Evolutionary conservation across 1,140 invertebrate species (phyloP).

Genomic region (Arion vulgaris): DNA sequence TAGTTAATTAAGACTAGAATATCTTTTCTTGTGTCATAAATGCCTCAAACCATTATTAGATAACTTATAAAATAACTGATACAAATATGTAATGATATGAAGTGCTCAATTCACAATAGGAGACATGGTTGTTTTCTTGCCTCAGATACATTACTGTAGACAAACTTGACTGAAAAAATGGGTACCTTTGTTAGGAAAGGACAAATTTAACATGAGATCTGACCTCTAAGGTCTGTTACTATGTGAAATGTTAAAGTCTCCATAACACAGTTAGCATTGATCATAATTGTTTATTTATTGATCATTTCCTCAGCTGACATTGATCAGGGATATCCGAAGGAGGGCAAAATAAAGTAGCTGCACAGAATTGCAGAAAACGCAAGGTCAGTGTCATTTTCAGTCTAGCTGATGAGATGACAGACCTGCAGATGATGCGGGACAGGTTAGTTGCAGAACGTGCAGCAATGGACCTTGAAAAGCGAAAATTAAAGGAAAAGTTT

Average conservation of each 20-base stretch:
- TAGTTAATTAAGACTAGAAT: no score
- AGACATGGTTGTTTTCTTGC: no score
- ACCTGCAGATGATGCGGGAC: slow-evolving; percentile 78
- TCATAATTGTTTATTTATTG: not conserved
- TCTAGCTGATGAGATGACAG: slow-evolving; percentile 91
- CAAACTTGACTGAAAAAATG: no score
- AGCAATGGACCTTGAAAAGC: slow-evolving; percentile 79
- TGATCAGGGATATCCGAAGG: slow-evolving; percentile 93
- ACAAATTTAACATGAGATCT: not conserved
- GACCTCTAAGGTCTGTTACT: not conserved
- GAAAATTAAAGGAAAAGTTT: slow-evolving; percentile 83
- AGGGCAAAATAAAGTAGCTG: slow-evolving; percentile 92
- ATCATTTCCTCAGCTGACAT: slow-evolving; percentile 76
- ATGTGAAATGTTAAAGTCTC: not conserved
- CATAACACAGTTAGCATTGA: not conserved
- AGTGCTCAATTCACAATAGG: no score
- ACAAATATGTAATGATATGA: no score
- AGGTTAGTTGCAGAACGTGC: slow-evolving; percentile 59
- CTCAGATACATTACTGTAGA: no score
- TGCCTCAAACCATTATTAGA: no score
- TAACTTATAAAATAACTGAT: no score
- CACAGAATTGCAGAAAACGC: slow-evolving; percentile 97
- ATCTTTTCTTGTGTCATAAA: no score
- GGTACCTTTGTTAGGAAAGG: not conserved
- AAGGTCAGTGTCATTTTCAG: slow-evolving; percentile 95